Evolutionary conservation across 1,140 invertebrate species (phyloP), one percentile per base, ranked within the genome.

Genomic region (Stegodyphus dumicola): DNA sequence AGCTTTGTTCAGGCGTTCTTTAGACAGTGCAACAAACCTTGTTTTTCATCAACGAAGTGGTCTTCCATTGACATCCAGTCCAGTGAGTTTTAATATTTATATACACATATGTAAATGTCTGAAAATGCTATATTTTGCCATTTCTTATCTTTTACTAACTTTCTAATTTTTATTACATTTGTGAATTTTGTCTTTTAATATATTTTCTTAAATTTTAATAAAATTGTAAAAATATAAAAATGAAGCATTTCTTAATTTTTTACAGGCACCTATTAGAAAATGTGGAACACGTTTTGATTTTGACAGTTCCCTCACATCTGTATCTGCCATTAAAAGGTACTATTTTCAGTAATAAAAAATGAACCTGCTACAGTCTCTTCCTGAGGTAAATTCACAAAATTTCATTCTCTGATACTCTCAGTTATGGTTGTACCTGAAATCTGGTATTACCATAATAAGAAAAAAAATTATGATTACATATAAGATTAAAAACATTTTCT

Each of bases 1-100:
- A 89, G 94, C 94, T 69, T 92, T 93, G 78, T 96, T 96, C 88
- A 91, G 94, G n/a, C 93, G 93, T 88, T 93, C 94, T 48, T 91
- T 96, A 83, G 94, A 95, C 85, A 95, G 94, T 67, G 95, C 95
- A 5, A 93, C 95, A 2, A 95, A 93, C 0, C 95, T 96, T 94
- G 94, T 96, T 53, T 97, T 97, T 90, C 95, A 96, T 89, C 93
- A 93, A 70, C 93, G 94, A 88, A 96, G 95, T 11, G 95, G 95
- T 4, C 91, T 97, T 73, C 95, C 96, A 0, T 90, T 96, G n/a
- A 96, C 95, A 3, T 96, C 95, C 11, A 96, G 95, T 90, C 96
- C 96, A 0, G 91, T 92, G 89, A 90, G 90, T 89, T 60, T 60
- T 33, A 49, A n/a, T n/a, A 75, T 48, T 71, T 15, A 13, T 48